Percentiles rank a stretch among this genome's conserved stretches.
Evolutionary conservation across 1,140 invertebrate species (phyloP).

Genomic region (Brachionus angularis): DNA sequence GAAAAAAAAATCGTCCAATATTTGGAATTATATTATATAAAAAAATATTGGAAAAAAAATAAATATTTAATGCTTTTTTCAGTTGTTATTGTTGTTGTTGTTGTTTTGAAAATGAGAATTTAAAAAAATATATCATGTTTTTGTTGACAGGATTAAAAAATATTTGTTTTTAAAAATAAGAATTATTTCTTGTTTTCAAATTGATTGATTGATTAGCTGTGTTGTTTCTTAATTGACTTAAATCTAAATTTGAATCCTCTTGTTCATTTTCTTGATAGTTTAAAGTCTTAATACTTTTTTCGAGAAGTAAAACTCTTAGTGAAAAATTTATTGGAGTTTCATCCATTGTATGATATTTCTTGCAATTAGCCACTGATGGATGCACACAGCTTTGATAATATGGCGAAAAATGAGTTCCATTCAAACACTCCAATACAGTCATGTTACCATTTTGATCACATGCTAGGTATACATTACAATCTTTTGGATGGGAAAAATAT

Average conservation of each 20-base stretch:
- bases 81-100: too few species aligned
- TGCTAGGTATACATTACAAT: slow-evolving; percentile 27
- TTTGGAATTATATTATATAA: too few species aligned
- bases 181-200: slow-evolving; percentile 5
- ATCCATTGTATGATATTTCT: slow-evolving; percentile 9
- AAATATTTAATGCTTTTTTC: too few species aligned
- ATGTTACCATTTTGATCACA: slow-evolving; percentile 31
- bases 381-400: slow-evolving; percentile 42
- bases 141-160: too few species aligned
- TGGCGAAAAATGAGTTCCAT: slow-evolving; percentile 40
- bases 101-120: too few species aligned
- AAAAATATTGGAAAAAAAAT: too few species aligned
- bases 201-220: not conserved
- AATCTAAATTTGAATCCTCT: not conserved
- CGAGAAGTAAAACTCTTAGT: not conserved
- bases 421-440: slow-evolving; percentile 19
- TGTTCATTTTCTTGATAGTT: not conserved
- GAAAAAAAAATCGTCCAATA: too few species aligned
- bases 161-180: too few species aligned
- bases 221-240: too few species aligned
- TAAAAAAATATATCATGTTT: too few species aligned
- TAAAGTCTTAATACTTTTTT: not conserved
- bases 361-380: slow-evolving; percentile 39
- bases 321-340: not conserved
- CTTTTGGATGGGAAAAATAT: slow-evolving; percentile 32